Evolutionary conservation across 2,888 invertebrate genomes (phyloP).

Genomic region (Aleiodes alternator): DNA sequence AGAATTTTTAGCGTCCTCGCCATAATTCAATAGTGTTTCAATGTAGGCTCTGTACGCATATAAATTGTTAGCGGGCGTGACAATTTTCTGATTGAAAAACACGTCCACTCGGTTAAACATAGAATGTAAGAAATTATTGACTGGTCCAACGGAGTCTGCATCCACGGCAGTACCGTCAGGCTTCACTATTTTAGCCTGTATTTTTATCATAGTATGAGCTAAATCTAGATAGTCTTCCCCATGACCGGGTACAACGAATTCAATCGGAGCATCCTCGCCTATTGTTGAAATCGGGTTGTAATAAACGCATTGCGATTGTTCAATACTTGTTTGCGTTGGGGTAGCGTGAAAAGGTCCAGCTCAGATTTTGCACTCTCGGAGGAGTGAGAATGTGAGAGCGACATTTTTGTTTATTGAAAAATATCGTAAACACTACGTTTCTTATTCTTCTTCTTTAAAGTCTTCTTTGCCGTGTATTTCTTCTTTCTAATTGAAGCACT

Average conservation of each 20-base stretch:
- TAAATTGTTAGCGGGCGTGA: too few relatives aligned
- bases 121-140: too few relatives aligned
- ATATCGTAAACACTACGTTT: not conserved
- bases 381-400: conserved; percentile 1
- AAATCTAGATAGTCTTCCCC: conserved; percentile 3
- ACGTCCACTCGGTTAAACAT: too few relatives aligned
- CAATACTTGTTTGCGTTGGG: too few relatives aligned
- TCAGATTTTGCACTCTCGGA: not conserved
- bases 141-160: too few relatives aligned
- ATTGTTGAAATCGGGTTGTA: not conserved
- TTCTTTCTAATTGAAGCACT: too few relatives aligned
- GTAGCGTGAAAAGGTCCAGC: not conserved
- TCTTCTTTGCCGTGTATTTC: not conserved
- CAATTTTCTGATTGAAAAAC: too few relatives aligned
- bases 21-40: conserved; percentile 1
- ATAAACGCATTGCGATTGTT: not conserved
- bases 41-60: not conserved
- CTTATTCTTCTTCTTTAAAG: not conserved
- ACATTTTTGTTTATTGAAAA: conserved; percentile 1
- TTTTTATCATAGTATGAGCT: conserved; percentile 1
- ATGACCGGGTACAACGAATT: conserved; percentile 3
- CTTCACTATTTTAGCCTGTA: not conserved
- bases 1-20: not conserved
- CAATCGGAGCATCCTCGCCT: not conserved
- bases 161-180: too few relatives aligned